Base-by-base conservation (phyloP, 2,888 invertebrate species). In the Ypsolopha sequella region DNA sequence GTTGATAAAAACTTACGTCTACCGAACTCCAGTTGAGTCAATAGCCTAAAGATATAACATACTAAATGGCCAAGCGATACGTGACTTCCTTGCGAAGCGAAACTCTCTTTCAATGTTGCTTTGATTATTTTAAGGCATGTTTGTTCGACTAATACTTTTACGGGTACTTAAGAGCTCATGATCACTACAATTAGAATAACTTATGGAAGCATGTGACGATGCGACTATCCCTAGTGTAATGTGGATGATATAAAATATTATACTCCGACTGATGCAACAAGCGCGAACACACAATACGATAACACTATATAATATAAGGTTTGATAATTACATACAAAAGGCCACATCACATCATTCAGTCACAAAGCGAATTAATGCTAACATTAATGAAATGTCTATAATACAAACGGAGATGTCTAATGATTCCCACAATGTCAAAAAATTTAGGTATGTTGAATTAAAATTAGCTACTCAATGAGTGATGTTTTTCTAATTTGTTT, bases 331-430 rank as follows among this genome's bases (percentile, higher is more conserved):
- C 80, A 81, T 84, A 80, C 80, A 82, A 84, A 76, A 86, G 86
- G 86, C 86, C 86, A 85, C 86, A 79, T 75, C 82, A 85, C 86
- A 85, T 82, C 84, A 81, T 85, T 80, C 86, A 84, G 80, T 86
- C 85, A 85, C 84, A 74, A 85, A 85, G 85, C 86, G 84, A 66
- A 76, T 72, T 75, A 70, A 65, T 60, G 58, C 66, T 70, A 76
- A 70, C 62, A 59, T 63, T 67, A 69, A 74, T 74, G 70, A 72
- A 72, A 67, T 69, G 64, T 67, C 61, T 68, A 74, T 66, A 63
- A 70, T 76, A 80, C 75, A 76, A 69, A 68, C 61, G 35, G 14
- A 36, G 11, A 57, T 56, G 59, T 59, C 61, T 58, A 60, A 62
- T 55, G 57, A 57, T 58, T 61, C 59, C 60, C 60, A 56, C 56